Evolutionary conservation across 2,888 invertebrate species (phyloP).

Genomic region (Trichacis sp.): DNA sequence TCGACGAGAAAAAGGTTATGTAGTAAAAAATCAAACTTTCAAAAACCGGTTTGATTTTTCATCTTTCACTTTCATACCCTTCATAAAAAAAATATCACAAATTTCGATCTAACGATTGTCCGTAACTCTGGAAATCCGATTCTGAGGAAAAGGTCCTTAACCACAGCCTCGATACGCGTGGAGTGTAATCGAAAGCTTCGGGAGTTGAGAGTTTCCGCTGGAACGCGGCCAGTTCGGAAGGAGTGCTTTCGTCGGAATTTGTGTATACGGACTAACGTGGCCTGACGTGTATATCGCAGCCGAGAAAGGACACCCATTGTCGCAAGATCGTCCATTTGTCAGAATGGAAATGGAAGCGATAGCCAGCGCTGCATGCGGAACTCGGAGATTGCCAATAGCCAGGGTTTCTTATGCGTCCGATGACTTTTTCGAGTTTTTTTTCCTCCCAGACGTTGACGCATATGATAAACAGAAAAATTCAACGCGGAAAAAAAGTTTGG

Average conservation of each 20-base stretch:
- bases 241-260: conserved; percentile 57
- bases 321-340: conserved; percentile 52
- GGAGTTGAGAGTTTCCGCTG: conserved; percentile 48
- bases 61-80: too few species aligned
- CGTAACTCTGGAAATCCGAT: neutral
- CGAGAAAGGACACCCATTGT: conserved; percentile 51
- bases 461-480: conserved; percentile 29
- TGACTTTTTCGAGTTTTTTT: conserved; percentile 4
- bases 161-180: conserved; percentile 18
- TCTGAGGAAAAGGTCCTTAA: neutral
- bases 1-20: too few species aligned
- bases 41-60: too few species aligned
- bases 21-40: too few species aligned
- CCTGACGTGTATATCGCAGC: conserved; percentile 48
- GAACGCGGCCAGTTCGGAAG: conserved; percentile 57
- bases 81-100: too few species aligned
- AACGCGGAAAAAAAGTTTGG: conserved; percentile 21
- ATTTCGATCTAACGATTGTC: neutral
- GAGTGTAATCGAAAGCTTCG: conserved; percentile 50
- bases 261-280: conserved; percentile 51
- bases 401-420: neutral
- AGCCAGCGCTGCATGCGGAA: conserved; percentile 30
- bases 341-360: conserved; percentile 48
- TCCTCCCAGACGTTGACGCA: neutral
- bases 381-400: conserved; percentile 46